Conservation (phyloP, 1,140 invertebrate species). For the Lepidurus apus region DNA sequence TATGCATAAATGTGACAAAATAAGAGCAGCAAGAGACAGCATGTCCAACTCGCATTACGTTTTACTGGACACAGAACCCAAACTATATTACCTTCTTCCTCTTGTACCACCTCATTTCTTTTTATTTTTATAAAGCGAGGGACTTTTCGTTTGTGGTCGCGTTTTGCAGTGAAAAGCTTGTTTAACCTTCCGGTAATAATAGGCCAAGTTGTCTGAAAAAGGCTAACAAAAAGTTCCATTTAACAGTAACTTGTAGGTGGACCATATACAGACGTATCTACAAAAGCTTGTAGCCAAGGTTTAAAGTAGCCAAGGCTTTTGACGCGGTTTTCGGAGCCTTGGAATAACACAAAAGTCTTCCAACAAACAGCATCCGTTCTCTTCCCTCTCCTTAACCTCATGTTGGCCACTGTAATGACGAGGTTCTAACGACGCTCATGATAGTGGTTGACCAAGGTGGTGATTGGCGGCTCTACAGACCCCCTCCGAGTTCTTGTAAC, state of each 20-base stretch:
- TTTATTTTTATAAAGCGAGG: neutral
- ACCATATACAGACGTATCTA: neutral
- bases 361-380: slow-evolving; percentile 12
- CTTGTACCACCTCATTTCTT: neutral
- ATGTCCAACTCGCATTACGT: neutral
- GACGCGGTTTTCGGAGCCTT: neutral
- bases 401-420: slow-evolving; percentile 21
- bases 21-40: neutral
- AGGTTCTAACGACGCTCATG: slow-evolving; percentile 14
- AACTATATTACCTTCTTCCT: neutral
- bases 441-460: slow-evolving; percentile 21
- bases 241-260: neutral
- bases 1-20: slow-evolving; percentile 8
- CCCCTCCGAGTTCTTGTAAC: slow-evolving; percentile 20
- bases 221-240: neutral
- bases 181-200: neutral
- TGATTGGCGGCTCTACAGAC: slow-evolving; percentile 13
- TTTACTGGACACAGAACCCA: neutral
- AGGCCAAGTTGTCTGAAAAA: neutral
- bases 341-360: slow-evolving; percentile 9
- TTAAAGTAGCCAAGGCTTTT: neutral
- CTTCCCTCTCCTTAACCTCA: slow-evolving; percentile 8
- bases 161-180: neutral
- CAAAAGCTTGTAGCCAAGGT: neutral
- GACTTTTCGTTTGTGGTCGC: neutral